These are phyloP conservation scores for Dipodomys stephensi DNA, from an alignment of 2,113 vertebrate genomes.

Conservation along the genomic window DNA sequence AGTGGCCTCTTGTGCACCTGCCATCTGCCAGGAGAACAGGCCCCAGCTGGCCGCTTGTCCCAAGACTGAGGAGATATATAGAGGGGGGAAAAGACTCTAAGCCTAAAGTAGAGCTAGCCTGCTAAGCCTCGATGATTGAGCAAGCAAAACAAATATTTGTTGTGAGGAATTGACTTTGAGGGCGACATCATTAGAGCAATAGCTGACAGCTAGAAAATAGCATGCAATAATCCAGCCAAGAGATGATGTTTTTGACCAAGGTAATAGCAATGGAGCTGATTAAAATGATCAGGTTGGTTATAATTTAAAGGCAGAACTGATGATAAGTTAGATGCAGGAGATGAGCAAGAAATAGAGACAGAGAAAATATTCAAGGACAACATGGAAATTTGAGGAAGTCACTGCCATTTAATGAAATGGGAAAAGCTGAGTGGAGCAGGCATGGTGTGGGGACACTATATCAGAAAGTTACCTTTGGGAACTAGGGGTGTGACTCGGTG, in stretches of 20 bases:
- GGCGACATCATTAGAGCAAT: conserved; percentile 4
- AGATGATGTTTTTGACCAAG: conserved; percentile 39
- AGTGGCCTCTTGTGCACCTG: conserved; percentile 44
- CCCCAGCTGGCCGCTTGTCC: conserved; percentile 7
- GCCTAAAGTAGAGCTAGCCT: conserved; percentile 15
- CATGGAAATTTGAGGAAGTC: not conserved
- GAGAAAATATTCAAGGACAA: conserved; percentile 31
- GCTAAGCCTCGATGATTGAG: not conserved
- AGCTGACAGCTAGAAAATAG: conserved; percentile 31
- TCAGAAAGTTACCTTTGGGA: not conserved
- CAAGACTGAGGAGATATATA: conserved; percentile 20
- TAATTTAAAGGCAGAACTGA: conserved; percentile 25
- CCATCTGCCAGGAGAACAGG: conserved; percentile 49
- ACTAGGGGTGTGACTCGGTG: not conserved
- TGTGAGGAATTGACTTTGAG: conserved; percentile 35
- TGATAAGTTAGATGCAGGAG: not conserved
- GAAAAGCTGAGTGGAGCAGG: not conserved
- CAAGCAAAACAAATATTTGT: conserved; percentile 57
- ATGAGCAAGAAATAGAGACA: not conserved
- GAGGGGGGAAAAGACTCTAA: conserved; percentile 24
- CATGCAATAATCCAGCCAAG: conserved; percentile 18
- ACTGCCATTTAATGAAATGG: conserved; percentile 9
- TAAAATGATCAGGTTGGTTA: conserved; percentile 8
- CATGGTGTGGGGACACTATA: fast-evolving
- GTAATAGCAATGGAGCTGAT: not conserved